Percentiles rank a stretch among this genome's conserved stretches.
phyloP scores from a whole-genome alignment of 2,797 vertebrate species.

The Apogon talboti region DNA sequence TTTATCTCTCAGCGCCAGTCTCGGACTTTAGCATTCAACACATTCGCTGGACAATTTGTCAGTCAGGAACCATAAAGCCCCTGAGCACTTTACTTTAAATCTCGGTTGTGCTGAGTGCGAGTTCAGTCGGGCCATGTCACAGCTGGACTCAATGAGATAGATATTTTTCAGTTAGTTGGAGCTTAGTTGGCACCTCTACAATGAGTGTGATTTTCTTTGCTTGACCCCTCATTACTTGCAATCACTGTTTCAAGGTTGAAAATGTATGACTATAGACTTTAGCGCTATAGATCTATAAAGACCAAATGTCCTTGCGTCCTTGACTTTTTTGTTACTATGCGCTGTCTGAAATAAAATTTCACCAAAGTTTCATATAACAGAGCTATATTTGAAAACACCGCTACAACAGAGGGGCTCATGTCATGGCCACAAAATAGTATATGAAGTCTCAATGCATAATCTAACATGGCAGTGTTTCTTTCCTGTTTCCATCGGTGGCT shows the following conservation, averaged over 20 bases:
- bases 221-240: slow-evolving; percentile 10
- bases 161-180: slow-evolving; percentile 11
- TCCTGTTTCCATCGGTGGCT: slow-evolving; percentile 11
- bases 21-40: slow-evolving; percentile 13
- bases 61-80: slow-evolving; percentile 1
- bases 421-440: slow-evolving; percentile 1
- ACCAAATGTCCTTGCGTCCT: not conserved
- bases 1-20: not conserved
- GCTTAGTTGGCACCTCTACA: slow-evolving; percentile 3
- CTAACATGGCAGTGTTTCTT: not conserved
- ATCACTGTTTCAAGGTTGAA: slow-evolving; percentile 5
- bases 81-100: slow-evolving; percentile 12
- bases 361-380: not conserved
- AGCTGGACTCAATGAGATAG: slow-evolving; percentile 13
- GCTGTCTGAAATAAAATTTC: not conserved
- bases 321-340: not conserved
- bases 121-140: slow-evolving; percentile 15
- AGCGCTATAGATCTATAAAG: not conserved
- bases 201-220: slow-evolving; percentile 1
- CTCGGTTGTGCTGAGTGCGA: slow-evolving; percentile 12
- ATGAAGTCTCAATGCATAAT: not conserved
- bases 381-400: not conserved
- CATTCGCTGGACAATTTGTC: slow-evolving; percentile 9
- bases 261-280: slow-evolving; percentile 5
- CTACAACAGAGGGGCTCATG: not conserved